Evolutionary conservation across 2,113 vertebrate species (phyloP), one percentile per base, ranked within the genome.

Genomic region (Neoarius graeffei): DNA sequence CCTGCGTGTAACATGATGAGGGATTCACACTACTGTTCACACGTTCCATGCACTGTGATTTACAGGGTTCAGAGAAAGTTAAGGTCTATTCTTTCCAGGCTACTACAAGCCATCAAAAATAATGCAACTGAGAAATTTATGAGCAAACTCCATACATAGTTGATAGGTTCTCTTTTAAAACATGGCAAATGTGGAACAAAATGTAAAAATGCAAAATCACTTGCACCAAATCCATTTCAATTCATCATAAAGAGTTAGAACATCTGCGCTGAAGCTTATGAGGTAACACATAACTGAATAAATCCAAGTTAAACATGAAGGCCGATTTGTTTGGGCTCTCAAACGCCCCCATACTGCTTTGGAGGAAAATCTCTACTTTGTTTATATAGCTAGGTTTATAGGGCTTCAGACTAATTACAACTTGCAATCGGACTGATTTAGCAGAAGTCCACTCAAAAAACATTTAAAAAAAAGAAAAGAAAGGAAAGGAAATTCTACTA

Each of bases 341-440:
- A 91, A 91, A 87, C 90, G 83, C 90, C 79, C 81, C 88, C 57
- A 86, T 91, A 88, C 90, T 92, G 87, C 92, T 93, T 92, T 88
- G 81, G 81, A 91, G 90, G 90, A 90, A 92, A 91, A 88, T 92
- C 93, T 90, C 88, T 89, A 90, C 89, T 88, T 90, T 93, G 93
- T 94, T 94, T 94, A 95, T 92, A 89, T 89, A 91, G 83, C 90
- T 91, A 81, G 85, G 92, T 93, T 93, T 93, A 93, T 91, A 92
- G 74, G 89, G 89, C 91, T 91, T 86, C 76, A 91, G 91, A 91
- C 90, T 92, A 93, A 93, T 93, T 92, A 86, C 87, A 91, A 92
- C 91, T 89, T 89, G 91, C 87, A 93, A 91, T 94, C 81, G 85
- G 64, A 89, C 88, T 62, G 89, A 92, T 93, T 93, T 90, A 91